Evolutionary conservation across 2,888 invertebrate species (phyloP), one percentile per base, ranked within the genome.

Genomic region (Oscheius sp.): DNA sequence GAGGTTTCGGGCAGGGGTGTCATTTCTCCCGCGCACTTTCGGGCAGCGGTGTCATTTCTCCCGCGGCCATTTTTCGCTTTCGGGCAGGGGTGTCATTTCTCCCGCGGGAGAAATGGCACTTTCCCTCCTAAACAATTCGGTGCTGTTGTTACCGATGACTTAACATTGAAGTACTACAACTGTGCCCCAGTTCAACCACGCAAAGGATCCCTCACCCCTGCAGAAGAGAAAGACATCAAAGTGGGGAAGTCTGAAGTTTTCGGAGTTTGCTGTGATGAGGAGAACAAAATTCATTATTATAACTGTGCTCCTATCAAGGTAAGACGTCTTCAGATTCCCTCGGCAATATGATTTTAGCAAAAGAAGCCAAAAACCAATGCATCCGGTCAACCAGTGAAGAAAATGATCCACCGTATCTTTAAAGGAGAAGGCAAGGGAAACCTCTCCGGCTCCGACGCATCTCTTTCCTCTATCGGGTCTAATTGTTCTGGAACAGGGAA

Each of bases 241-340:
- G 21, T 59, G 6, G 27, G 27, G 9, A 59, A 59, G 13, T 56
- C 56, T 21, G 58, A 70, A 64, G 58, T 69, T 23, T 74, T 74
- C 27, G 74, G 74, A 27, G 74, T 70, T 53, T 25, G 25, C 18
- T 59, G 25, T 29, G 74, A 74, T 49, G 58, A 72, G 9, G 25
- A 16, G 1, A 74, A 64, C 74, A 74, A 71, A 41, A 29, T 74
- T 46, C 74, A 71, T 46, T 74, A 71, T 18, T 71, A 66, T 64
- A 74, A 74, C 66, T 74, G 74, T 29, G 61, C 64, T n/a, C 74
- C 74, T 23, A 41, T 73, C 9, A 73, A 72, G 72, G 72, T 72
- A 23, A 29, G 49, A 21, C 2, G 18, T 49, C 35, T 7, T 18
- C 16, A 9, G 12, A 59, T 7, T 41, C 13, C 45, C 21, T 29